Evolutionary conservation across 2,888 invertebrate genomes (phyloP).

Genomic region (Megamerina dolium): DNA sequence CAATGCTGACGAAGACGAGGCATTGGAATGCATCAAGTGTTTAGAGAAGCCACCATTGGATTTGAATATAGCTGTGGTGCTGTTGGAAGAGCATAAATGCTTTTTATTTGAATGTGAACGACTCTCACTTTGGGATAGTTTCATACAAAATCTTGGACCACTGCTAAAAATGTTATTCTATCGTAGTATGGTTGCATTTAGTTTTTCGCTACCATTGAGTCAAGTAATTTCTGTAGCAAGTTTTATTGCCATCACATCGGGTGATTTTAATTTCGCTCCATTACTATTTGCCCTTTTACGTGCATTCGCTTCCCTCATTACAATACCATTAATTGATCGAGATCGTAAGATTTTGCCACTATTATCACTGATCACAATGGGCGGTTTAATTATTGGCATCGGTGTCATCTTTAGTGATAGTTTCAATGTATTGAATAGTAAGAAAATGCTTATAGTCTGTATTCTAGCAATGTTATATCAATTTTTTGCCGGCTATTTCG

Average conservation of each 20-base stretch:
- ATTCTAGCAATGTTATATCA: slow-evolving; percentile 29
- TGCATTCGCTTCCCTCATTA: slow-evolving; percentile 23
- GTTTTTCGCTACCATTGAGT: slow-evolving; percentile 34
- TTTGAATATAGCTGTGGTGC: slow-evolving; percentile 14
- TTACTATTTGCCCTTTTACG: slow-evolving; percentile 27
- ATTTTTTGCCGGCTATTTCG: slow-evolving; percentile 32
- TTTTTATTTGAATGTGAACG: slow-evolving; percentile 28
- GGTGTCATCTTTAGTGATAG: slow-evolving; percentile 21
- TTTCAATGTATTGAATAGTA: not conserved
- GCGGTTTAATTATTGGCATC: slow-evolving; percentile 28
- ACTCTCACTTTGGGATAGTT: slow-evolving; percentile 9
- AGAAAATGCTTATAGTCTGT: slow-evolving; percentile 22
- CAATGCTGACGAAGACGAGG: slow-evolving; percentile 27
- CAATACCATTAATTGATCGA: slow-evolving; percentile 24
- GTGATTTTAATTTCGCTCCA: slow-evolving; percentile 20
- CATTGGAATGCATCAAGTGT: slow-evolving; percentile 19
- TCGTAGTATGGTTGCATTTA: slow-evolving; percentile 33
- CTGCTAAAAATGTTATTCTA: slow-evolving; percentile 32
- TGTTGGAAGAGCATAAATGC: slow-evolving; percentile 28
- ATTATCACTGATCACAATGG: slow-evolving; percentile 27
- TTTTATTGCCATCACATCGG: not conserved
- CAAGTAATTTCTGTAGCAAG: not conserved
- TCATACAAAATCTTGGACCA: slow-evolving; percentile 20
- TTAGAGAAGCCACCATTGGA: slow-evolving; percentile 17
- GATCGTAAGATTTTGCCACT: slow-evolving; percentile 29